Percentiles rank a stretch among this genome's conserved stretches.
Conservation (phyloP, 2,888 invertebrate genomes). For the Melikaiella ostensackeni region DNA sequence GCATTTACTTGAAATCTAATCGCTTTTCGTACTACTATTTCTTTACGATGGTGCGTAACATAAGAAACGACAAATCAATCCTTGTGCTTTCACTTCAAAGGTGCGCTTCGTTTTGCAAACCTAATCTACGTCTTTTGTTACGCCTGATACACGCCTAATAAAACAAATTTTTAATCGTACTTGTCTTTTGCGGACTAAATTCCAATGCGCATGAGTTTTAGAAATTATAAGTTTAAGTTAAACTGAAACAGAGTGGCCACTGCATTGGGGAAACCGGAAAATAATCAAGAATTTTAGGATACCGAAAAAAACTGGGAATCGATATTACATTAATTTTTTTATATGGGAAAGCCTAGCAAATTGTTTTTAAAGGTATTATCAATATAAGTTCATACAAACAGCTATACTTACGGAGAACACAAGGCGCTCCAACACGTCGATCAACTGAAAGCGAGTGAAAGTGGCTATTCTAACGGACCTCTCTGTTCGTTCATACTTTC, state of each 20-base stretch:
- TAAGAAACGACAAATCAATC: constrained; percentile 60
- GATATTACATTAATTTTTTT: too few species aligned
- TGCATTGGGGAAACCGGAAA: neutral
- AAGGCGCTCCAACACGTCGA: too few species aligned
- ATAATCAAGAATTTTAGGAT: neutral
- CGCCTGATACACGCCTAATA: constrained; percentile 74
- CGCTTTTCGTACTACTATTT: constrained; percentile 60
- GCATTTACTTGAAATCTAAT: constrained; percentile 58
- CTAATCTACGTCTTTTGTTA: constrained; percentile 71
- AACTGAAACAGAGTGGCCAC: neutral
- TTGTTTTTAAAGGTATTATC: too few species aligned
- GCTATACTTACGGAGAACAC: too few species aligned
- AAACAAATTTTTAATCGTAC: constrained; percentile 70
- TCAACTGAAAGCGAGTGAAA: too few species aligned
- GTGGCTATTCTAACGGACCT: too few species aligned
- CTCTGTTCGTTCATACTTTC: too few species aligned
- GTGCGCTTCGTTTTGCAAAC: constrained; percentile 42
- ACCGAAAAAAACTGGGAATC: too few species aligned
- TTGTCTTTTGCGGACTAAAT: neutral
- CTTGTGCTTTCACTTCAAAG: constrained; percentile 48
- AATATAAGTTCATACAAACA: too few species aligned
- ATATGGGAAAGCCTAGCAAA: too few species aligned
- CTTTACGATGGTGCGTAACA: constrained; percentile 65
- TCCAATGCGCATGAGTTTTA: neutral
- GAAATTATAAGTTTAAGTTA: constrained; percentile 1